phyloP scores from a whole-genome alignment of 2,113 vertebrate genomes.

The Serilophus lunatus region DNA sequence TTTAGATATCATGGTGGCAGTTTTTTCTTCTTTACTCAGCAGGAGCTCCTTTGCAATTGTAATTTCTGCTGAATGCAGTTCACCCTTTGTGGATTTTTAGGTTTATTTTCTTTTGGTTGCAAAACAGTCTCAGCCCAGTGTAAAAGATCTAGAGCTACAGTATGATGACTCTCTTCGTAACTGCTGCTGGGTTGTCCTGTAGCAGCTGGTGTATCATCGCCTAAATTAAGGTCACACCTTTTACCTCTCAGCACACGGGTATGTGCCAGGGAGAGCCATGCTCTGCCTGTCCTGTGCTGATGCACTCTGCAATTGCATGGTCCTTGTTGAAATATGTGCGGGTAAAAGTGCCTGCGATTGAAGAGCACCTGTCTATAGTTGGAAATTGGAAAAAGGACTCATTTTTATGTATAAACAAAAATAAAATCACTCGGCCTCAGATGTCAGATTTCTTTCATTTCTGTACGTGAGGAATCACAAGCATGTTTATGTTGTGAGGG shows the following conservation, averaged over 20 bases:
- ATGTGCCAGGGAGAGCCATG: neutral
- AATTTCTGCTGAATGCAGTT: constrained; percentile 3
- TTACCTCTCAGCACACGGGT: neutral
- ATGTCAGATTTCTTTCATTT: neutral
- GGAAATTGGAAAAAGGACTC: neutral
- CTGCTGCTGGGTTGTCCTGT: neutral
- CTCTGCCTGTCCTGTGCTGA: neutral
- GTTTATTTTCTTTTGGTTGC: neutral
- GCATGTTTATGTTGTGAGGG: neutral
- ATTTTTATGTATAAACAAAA: neutral
- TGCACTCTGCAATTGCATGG: rapidly evolving
- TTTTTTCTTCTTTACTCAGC: neutral
- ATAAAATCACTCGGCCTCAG: neutral
- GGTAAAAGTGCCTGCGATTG: neutral
- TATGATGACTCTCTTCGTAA: neutral
- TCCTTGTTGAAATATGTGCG: neutral
- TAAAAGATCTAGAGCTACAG: neutral
- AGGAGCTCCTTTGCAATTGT: neutral
- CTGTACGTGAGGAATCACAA: neutral
- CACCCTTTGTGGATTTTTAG: constrained; percentile 6
- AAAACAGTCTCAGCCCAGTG: neutral
- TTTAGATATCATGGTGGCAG: neutral
- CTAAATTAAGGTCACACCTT: neutral
- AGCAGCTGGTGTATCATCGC: neutral
- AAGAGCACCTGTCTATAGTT: neutral